Conservation (phyloP, 2,113 vertebrate genomes). For the Colossoma macropomum region DNA sequence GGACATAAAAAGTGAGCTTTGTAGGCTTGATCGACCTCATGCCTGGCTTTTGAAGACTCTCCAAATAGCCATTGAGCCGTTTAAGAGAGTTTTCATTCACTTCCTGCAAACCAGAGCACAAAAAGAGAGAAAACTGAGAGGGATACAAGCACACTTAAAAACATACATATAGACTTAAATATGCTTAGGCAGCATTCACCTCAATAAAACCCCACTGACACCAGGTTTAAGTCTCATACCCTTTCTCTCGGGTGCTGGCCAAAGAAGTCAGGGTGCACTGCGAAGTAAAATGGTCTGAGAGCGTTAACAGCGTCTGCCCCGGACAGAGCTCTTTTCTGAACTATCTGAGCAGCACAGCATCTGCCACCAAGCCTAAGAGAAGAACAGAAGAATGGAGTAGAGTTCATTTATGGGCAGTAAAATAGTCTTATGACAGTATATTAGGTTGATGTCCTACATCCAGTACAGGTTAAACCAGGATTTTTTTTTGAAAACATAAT, state of each 20-base stretch:
- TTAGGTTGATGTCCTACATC: neutral
- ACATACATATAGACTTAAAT: neutral
- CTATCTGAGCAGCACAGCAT: conserved; percentile 60
- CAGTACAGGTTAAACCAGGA: neutral
- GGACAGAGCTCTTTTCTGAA: conserved; percentile 82
- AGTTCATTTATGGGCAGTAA: neutral
- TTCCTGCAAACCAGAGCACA: conserved; percentile 76
- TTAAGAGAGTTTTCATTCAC: conserved; percentile 98
- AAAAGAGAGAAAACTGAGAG: neutral
- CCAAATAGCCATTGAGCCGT: conserved; percentile 92
- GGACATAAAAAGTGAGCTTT: conserved; percentile 91
- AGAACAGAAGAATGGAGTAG: neutral
- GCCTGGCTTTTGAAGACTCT: conserved; percentile 89
- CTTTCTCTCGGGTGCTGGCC: conserved; percentile 92
- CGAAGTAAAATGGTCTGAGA: conserved; percentile 97
- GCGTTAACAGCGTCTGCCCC: conserved; percentile 91
- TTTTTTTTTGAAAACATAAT: neutral
- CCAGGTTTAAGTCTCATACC: conserved; percentile 71
- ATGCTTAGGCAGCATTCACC: neutral
- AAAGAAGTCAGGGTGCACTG: conserved; percentile 98
- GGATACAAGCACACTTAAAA: neutral
- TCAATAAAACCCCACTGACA: conserved; percentile 11
- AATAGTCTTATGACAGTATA: neutral
- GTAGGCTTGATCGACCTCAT: conserved; percentile 82
- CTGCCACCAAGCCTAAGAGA: conserved; percentile 78